Percentiles rank a stretch among this genome's conserved stretches.
Conservation (phyloP, 2,797 vertebrate species). For the Phalloptychus januarius region DNA sequence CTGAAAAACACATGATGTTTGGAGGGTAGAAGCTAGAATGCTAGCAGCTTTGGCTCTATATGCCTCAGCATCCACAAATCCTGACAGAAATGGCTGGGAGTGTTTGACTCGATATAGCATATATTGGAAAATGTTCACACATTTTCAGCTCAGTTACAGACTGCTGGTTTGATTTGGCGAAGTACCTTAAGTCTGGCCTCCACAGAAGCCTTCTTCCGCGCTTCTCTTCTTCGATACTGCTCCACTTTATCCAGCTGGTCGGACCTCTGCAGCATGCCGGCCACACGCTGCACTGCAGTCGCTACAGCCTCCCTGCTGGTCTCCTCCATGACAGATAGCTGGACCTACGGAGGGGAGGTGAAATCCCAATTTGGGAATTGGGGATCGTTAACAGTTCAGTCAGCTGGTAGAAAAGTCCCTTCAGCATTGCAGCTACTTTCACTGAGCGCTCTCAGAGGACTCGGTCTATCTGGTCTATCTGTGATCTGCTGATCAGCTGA, state of each 20-base stretch:
- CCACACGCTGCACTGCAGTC: slow-evolving; percentile 95
- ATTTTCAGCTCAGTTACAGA: neutral
- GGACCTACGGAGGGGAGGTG: neutral
- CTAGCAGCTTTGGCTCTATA: neutral
- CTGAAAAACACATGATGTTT: neutral
- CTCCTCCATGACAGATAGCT: slow-evolving; percentile 87
- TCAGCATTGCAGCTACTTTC: neutral
- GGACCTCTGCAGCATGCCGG: slow-evolving; percentile 95
- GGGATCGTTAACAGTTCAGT: neutral
- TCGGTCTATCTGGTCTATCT: neutral
- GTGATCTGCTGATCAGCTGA: neutral
- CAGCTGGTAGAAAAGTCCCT: neutral
- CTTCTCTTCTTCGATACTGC: slow-evolving; percentile 94
- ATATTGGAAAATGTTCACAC: neutral
- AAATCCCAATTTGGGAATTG: neutral
- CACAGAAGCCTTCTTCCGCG: slow-evolving; percentile 96
- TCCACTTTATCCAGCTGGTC: slow-evolving; percentile 99
- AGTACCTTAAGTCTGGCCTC: slow-evolving; percentile 95
- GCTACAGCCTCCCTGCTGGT: slow-evolving; percentile 93
- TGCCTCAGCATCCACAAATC: neutral
- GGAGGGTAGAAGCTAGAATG: neutral
- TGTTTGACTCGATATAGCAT: neutral
- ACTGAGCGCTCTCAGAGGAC: neutral
- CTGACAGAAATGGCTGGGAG: neutral
- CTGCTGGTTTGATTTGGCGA: neutral